Conservation (phyloP, 30 jellyfish, hydroid and myxozoan species). For the Rhopilema esculentum region DNA sequence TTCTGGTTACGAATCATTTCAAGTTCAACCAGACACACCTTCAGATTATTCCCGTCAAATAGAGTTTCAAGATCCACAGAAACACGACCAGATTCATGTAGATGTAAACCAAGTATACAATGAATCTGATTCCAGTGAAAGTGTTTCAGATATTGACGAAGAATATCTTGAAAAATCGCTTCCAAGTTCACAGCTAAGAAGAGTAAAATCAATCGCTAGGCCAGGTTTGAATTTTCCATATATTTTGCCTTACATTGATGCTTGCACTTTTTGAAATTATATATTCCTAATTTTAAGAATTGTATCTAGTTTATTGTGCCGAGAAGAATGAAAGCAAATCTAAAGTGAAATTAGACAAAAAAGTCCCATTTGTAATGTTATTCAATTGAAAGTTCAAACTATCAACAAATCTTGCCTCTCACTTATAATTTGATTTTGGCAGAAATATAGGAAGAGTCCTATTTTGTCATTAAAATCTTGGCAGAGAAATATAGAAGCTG, state of each 20-base stretch:
- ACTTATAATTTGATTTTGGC: too few species aligned
- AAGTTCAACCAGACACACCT: background rate
- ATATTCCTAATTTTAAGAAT: background rate
- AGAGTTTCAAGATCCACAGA: background rate
- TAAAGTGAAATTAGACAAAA: too few species aligned
- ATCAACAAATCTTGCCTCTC: too few species aligned
- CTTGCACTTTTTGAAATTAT: too few species aligned
- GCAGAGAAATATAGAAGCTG: too few species aligned
- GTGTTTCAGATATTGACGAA: slow-evolving; percentile 13
- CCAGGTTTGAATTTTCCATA: slow-evolving; percentile 33
- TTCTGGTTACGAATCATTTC: slow-evolving; percentile 11
- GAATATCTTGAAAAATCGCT: slow-evolving; percentile 47
- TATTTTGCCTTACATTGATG: background rate
- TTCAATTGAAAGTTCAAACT: too few species aligned
- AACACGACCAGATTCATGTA: background rate
- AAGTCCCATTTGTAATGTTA: too few species aligned
- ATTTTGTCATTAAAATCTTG: too few species aligned
- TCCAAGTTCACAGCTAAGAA: slow-evolving; percentile 70
- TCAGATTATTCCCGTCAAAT: background rate
- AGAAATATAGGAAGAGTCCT: too few species aligned
- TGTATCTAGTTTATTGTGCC: too few species aligned
- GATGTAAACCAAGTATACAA: slow-evolving; percentile 2
- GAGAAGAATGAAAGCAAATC: too few species aligned
- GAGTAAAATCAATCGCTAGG: slow-evolving; percentile 48
- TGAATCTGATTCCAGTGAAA: background rate